Percentiles rank a stretch among this genome's conserved stretches.
These are phyloP conservation scores for Poecilus cupreus DNA, from an alignment of 2,888 invertebrate genomes.

Conservation along the genomic window DNA sequence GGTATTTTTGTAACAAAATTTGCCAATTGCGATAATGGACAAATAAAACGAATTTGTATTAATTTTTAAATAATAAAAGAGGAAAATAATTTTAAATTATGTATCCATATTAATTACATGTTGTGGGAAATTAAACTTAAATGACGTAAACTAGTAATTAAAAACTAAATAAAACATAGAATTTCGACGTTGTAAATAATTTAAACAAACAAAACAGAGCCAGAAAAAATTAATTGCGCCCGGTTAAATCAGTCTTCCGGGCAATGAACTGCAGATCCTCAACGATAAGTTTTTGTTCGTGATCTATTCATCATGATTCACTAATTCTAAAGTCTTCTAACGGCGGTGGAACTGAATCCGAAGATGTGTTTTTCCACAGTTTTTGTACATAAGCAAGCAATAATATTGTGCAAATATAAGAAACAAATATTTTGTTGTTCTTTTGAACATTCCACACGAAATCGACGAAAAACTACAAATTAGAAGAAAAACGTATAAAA, in stretches of 20 bases:
- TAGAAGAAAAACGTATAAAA: background rate
- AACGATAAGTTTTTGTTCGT: conserved; percentile 24
- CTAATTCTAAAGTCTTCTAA: conserved; percentile 9
- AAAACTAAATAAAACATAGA: background rate
- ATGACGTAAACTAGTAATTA: conserved; percentile 18
- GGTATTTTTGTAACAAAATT: conserved; percentile 4
- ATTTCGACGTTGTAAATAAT: conserved; percentile 6
- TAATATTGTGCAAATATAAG: background rate
- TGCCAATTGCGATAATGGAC: too few species aligned
- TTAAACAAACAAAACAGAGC: conserved; percentile 23
- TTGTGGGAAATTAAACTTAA: background rate
- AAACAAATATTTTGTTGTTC: background rate
- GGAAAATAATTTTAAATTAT: too few species aligned
- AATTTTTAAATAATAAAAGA: background rate
- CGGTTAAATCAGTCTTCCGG: conserved; percentile 10
- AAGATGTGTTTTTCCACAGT: conserved; percentile 13
- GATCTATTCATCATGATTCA: conserved; percentile 28
- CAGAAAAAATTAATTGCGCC: conserved; percentile 32
- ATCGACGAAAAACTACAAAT: background rate
- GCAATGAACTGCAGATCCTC: conserved; percentile 23
- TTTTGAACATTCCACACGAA: background rate
- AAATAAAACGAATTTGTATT: too few species aligned
- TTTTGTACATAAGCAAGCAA: background rate
- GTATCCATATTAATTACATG: background rate
- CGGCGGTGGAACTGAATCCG: background rate